A percentile compares a stretch with the other conserved stretches of the same genome.
Evolutionary conservation across 2,888 invertebrate species (phyloP).

Genomic region (Drosophila stalkeri): DNA sequence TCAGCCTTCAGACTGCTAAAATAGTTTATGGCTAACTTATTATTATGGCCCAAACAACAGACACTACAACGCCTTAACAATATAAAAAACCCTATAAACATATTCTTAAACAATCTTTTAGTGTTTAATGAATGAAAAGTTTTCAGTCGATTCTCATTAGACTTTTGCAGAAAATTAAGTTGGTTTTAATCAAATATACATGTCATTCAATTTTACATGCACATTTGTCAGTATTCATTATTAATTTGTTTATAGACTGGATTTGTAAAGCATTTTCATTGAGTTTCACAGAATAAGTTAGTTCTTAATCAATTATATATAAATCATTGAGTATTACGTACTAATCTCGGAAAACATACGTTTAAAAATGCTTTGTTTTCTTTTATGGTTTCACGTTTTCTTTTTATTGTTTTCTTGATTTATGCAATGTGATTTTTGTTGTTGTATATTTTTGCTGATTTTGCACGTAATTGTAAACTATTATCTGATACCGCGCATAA

Average conservation of each 20-base stretch:
- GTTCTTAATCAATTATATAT: background rate
- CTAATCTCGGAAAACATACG: background rate
- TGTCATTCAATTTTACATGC: too few species aligned
- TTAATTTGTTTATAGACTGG: background rate
- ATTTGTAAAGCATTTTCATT: background rate
- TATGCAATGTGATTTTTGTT: conserved; percentile 9
- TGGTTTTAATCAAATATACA: background rate
- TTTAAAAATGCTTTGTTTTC: background rate
- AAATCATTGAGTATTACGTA: background rate
- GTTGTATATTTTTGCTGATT: conserved; percentile 27
- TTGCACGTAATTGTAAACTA: conserved; percentile 39
- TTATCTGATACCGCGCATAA: conserved; percentile 19
- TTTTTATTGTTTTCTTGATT: background rate
- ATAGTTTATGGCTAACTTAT: background rate
- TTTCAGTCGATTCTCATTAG: background rate
- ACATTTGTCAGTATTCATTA: too few species aligned
- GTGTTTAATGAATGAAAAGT: background rate
- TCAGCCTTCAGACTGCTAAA: too few species aligned
- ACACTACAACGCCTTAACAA: background rate
- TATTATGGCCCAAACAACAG: background rate
- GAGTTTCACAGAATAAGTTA: background rate
- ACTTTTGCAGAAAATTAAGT: background rate
- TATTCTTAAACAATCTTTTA: background rate
- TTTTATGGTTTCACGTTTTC: background rate
- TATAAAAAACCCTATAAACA: background rate